A percentile compares a stretch with the other conserved stretches of the same genome.
Conservation (phyloP, 2,797 vertebrate genomes). For the Semotilus atromaculatus region DNA sequence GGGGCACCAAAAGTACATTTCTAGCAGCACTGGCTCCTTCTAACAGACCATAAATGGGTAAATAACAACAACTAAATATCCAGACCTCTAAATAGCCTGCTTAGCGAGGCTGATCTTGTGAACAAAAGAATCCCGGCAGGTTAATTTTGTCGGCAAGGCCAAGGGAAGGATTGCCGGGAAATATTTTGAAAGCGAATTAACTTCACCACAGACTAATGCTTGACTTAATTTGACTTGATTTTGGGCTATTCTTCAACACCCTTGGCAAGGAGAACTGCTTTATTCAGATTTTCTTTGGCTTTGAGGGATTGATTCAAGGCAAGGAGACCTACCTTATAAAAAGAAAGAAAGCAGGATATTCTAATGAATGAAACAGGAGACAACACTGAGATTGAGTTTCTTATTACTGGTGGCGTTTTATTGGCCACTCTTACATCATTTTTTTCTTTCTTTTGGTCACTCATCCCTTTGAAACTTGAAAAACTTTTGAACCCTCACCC, state of each 20-base stretch:
- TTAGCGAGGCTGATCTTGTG: neutral
- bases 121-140: neutral
- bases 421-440: conserved; percentile 5
- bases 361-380: conserved; percentile 59
- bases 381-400: conserved; percentile 56
- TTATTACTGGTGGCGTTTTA: neutral
- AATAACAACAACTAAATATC: conserved; percentile 5
- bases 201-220: conserved; percentile 6
- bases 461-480: neutral
- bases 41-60: conserved; percentile 27
- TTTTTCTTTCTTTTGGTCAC: neutral
- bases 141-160: neutral
- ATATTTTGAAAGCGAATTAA: conserved; percentile 10
- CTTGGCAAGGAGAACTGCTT: neutral
- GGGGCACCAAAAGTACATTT: neutral
- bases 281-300: conserved; percentile 7
- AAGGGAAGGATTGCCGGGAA: conserved; percentile 5
- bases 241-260: conserved; percentile 11
- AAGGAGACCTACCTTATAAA: conserved; percentile 68
- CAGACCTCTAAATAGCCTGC: neutral
- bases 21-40: neutral
- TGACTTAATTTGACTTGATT: conserved; percentile 11
- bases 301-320: conserved; percentile 48
- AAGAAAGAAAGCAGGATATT: conserved; percentile 59
- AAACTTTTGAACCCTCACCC: fast-evolving